A percentile compares a stretch with the other conserved stretches of the same genome.
phyloP scores from a whole-genome alignment of 2,113 vertebrate genomes.

The Xiphophorus hellerii region DNA sequence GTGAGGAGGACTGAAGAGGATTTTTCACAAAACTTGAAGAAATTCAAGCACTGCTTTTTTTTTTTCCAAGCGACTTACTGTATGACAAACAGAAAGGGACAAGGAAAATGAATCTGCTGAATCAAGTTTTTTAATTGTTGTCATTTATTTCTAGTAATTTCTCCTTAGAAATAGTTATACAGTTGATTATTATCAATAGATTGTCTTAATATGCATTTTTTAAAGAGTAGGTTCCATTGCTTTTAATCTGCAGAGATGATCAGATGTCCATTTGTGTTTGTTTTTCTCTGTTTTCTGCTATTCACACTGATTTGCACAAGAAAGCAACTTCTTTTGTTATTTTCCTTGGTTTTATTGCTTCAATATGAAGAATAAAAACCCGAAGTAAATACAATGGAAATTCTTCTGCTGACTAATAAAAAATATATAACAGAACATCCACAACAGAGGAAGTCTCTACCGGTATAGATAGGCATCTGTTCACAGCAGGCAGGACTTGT shows the following conservation, averaged over 20 bases:
- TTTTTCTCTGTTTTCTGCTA: background rate
- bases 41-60: too few relatives aligned
- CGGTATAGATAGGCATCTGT: background rate
- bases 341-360: background rate
- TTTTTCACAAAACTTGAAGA: background rate
- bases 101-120: too few relatives aligned
- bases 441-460: background rate
- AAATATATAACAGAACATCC: conserved; percentile 4
- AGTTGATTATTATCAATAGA: background rate
- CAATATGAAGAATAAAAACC: background rate
- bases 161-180: too few relatives aligned
- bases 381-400: background rate
- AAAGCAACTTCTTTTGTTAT: background rate
- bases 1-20: background rate
- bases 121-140: too few relatives aligned
- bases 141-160: too few relatives aligned
- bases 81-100: too few relatives aligned
- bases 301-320: background rate
- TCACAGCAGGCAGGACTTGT: background rate
- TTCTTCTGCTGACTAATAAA: background rate
- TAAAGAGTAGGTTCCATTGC: background rate
- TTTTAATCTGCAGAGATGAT: background rate
- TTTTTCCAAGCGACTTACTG: too few relatives aligned
- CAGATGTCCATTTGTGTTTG: background rate
- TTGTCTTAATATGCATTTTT: background rate